Conservation (phyloP, 2,797 vertebrate genomes). For the Leptodactylus fallax region DNA sequence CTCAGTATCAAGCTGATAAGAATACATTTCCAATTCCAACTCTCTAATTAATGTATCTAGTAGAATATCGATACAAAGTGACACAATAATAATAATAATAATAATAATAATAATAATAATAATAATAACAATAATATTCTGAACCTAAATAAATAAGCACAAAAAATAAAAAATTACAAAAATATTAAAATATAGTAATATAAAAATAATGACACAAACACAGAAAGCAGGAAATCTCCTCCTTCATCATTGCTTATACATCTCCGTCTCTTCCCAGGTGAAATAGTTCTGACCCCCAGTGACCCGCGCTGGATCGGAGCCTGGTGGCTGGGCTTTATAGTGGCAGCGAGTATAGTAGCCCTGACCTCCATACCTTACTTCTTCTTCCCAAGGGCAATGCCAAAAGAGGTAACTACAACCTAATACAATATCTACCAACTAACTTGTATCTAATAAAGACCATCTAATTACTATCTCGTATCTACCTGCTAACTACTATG, state of each 20-base stretch:
- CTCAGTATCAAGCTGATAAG: background rate
- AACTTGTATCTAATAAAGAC: too few species aligned
- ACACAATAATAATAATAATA: too few species aligned
- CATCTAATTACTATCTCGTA: too few species aligned
- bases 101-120: too few species aligned
- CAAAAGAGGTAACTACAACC: slow-evolving; percentile 78
- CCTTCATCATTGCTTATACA: background rate
- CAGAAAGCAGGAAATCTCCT: too few species aligned
- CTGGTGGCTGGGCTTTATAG: slow-evolving; percentile 95
- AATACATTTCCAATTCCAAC: background rate
- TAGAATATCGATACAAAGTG: background rate
- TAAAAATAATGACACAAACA: too few species aligned
- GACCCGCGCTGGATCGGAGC: slow-evolving; percentile 95
- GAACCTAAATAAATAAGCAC: too few species aligned
- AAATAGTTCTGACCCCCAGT: slow-evolving; percentile 71
- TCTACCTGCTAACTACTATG: too few species aligned
- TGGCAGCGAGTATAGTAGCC: slow-evolving; percentile 81
- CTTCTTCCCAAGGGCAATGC: slow-evolving; percentile 89
- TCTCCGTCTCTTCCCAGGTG: slow-evolving; percentile 71
- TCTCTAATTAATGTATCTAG: too few species aligned
- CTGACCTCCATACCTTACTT: slow-evolving; percentile 86
- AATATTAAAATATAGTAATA: too few species aligned
- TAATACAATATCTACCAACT: background rate
- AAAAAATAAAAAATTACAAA: too few species aligned
- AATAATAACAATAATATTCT: too few species aligned